These are phyloP conservation scores for Ornithoptera priamus DNA, from an alignment of 2,888 invertebrate genomes.

Conservation along the genomic window DNA sequence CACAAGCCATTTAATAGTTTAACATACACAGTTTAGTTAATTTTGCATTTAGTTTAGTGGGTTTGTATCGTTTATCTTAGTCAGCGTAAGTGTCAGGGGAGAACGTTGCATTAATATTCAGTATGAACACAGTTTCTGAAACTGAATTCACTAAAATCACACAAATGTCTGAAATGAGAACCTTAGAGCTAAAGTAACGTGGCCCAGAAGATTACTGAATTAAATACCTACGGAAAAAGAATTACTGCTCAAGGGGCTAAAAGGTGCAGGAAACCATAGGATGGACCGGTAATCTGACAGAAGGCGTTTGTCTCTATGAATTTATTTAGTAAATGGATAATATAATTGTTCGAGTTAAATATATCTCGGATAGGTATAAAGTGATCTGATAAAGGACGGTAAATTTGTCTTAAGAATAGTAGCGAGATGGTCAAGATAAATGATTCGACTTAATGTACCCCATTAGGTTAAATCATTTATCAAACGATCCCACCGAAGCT, in stretches of 20 bases:
- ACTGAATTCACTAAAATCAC: too few relatives aligned
- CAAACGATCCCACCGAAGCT: neutral
- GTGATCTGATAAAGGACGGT: neutral
- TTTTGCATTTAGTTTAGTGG: neutral
- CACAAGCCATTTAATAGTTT: neutral
- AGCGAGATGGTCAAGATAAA: neutral
- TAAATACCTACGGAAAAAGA: too few relatives aligned
- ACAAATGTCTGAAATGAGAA: too few relatives aligned
- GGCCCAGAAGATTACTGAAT: too few relatives aligned
- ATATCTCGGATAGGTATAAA: neutral
- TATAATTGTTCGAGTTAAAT: neutral
- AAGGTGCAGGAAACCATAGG: too few relatives aligned
- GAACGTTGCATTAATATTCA: neutral
- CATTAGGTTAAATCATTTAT: neutral
- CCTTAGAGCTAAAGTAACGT: too few relatives aligned
- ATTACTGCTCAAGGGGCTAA: too few relatives aligned
- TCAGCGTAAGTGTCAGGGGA: slow-evolving; percentile 1
- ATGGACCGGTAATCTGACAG: too few relatives aligned
- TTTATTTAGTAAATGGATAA: too few relatives aligned
- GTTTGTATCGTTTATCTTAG: neutral
- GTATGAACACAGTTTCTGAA: neutral
- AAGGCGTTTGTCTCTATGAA: too few relatives aligned
- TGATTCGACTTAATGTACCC: too few relatives aligned
- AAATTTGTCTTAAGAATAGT: neutral
- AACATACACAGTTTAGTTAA: neutral